Evolutionary conservation across 1,140 invertebrate genomes (phyloP), one percentile per base, ranked within the genome.

Genomic region (Tetragonula clypearis): DNA sequence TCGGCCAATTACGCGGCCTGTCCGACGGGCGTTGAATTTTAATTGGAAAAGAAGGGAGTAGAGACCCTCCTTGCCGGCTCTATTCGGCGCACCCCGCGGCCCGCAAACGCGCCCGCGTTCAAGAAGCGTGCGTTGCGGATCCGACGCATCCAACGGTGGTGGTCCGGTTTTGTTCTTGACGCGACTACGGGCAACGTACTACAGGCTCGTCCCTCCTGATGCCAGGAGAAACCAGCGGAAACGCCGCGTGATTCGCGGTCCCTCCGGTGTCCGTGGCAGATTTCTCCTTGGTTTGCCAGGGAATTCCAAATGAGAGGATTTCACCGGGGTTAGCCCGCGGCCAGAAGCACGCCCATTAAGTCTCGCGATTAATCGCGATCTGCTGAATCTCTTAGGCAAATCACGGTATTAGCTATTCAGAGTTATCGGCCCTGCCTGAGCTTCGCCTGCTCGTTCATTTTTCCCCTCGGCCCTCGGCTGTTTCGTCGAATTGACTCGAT

Each of bases 11-110:
- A 95, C 93, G 91, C 92, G 90, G 87, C 84, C 90, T 88, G 90
- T 93, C 92, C 91, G 90, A 90, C 89, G 90, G 88, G 86, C 91
- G 92, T 92, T 94, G 93, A 94, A 94, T 94, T 94, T 94, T 93
- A 95, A 95, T 94, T 94, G 92, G 90, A 91, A 90, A 92, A 91
- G 86, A 92, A 91, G 86, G 81, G 87, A 89, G 84, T 66, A 86
- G 77, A 82, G 30, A 84, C 68, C 88, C 89, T 84, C 84, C 74
- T 88, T 89, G 85, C 88, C 85, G 84, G 85, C 87, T 88, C 74
- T 66, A 71, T 77, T 26, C 41, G 84, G 69, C 12, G 55, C 80
- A 35, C 0, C n/a, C 79, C 49, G 71, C 71, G 8, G 17, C n/a
- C 71, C 71, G 19, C 30, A 49, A n/a, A 23, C 62, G 9, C 35